Conservation (phyloP, 2,888 invertebrate genomes). For the Tetramorium bicarinatum region DNA sequence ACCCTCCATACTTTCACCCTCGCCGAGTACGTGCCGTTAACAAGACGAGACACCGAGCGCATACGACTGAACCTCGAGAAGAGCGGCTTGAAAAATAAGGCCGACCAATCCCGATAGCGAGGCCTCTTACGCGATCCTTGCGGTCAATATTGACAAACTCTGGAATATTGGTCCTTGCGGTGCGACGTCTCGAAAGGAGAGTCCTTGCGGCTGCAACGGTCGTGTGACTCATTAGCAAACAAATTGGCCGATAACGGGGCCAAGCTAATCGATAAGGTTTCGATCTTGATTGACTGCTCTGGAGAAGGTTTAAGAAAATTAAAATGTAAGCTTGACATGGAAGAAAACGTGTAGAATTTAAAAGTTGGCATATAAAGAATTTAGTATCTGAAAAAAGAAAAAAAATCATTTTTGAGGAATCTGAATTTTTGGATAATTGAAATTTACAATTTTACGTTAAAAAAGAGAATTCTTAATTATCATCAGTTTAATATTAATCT, state of each 20-base stretch:
- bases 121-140: conserved; percentile 17
- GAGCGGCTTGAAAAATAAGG: conserved; percentile 27
- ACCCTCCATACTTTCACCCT: conserved; percentile 13
- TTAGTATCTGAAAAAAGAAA: not conserved
- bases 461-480: not conserved
- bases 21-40: conserved; percentile 37
- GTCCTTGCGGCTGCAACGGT: conserved; percentile 15
- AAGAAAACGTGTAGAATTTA: not conserved
- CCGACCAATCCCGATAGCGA: conserved; percentile 20
- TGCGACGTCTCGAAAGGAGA: not conserved
- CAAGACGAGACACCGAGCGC: conserved; percentile 34
- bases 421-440: not conserved
- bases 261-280: not conserved
- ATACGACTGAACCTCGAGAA: not conserved
- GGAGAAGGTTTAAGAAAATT: not conserved
- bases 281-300: not conserved
- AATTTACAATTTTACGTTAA: not conserved
- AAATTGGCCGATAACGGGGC: conserved; percentile 17
- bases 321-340: not conserved
- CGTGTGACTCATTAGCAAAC: conserved; percentile 15
- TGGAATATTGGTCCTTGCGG: conserved; percentile 17
- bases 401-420: not conserved
- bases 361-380: not conserved
- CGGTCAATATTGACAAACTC: conserved; percentile 52
- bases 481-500: not conserved